A percentile compares a stretch with the other conserved stretches of the same genome.
These are phyloP conservation scores for Campaea margaritaria DNA, from an alignment of 2,888 invertebrate species.

Conservation along the genomic window DNA sequence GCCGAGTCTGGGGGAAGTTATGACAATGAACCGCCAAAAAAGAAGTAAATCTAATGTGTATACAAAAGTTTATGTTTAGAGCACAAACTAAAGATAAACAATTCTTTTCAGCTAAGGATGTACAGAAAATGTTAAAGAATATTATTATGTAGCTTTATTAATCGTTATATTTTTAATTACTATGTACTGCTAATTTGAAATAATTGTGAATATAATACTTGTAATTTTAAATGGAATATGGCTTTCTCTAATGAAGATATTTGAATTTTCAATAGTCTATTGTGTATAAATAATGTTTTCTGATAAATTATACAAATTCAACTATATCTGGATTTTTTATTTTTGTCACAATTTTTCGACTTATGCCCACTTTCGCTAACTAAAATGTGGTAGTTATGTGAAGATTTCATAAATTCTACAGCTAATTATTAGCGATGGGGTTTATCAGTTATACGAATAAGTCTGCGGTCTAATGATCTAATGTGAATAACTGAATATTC, in stretches of 20 bases:
- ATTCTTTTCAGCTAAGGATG: not conserved
- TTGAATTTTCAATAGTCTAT: constrained; percentile 34
- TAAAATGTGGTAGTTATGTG: too few relatives aligned
- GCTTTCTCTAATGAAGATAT: constrained; percentile 22
- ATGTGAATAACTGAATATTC: too few relatives aligned
- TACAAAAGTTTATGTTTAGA: not conserved
- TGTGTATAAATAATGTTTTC: constrained; percentile 23
- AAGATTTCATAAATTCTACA: too few relatives aligned
- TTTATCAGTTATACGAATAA: too few relatives aligned
- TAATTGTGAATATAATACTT: constrained; percentile 18
- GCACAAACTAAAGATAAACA: not conserved
- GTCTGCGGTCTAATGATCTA: too few relatives aligned
- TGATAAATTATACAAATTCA: constrained; percentile 38
- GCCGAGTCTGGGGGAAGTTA: too few relatives aligned
- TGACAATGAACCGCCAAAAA: too few relatives aligned
- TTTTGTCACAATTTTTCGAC: not conserved
- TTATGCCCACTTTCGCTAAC: too few relatives aligned
- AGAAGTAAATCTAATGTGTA: too few relatives aligned
- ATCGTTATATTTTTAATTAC: constrained; percentile 3
- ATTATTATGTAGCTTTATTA: not conserved
- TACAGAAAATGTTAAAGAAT: constrained; percentile 5
- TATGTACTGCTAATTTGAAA: not conserved
- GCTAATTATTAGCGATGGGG: too few relatives aligned
- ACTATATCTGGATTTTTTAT: constrained; percentile 14
- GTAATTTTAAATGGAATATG: constrained; percentile 25